Conservation (phyloP, 2,888 invertebrate genomes). For the Caenorhabditis sulstoni region DNA sequence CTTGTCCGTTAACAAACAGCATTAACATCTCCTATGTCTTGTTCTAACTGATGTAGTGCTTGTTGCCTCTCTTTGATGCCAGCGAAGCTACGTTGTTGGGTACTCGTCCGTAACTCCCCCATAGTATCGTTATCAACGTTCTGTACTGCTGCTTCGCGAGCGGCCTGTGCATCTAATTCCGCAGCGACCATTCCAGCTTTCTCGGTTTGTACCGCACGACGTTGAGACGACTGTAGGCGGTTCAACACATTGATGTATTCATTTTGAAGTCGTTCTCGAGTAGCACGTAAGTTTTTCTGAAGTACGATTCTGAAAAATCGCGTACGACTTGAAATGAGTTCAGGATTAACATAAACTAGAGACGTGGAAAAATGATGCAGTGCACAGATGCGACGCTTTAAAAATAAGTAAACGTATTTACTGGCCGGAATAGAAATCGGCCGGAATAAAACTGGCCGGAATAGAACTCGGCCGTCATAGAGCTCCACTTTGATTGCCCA, state of each 20-base stretch:
- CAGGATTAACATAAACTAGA: no score
- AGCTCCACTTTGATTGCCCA: no score
- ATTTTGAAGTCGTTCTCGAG: constrained; percentile 76
- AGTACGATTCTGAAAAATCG: constrained; percentile 2
- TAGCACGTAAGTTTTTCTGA: constrained; percentile 71
- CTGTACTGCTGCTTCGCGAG: not conserved
- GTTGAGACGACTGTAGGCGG: constrained; percentile 74
- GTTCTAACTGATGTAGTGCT: constrained; percentile 76
- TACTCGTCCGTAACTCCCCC: constrained; percentile 41
- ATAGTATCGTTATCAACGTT: not conserved
- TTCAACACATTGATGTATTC: constrained; percentile 77
- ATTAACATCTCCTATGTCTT: constrained; percentile 79
- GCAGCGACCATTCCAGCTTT: constrained; percentile 64
- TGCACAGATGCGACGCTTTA: no score
- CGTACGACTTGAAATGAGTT: no score
- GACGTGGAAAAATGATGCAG: no score
- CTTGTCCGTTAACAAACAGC: constrained; percentile 35
- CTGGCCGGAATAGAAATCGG: no score
- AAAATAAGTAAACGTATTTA: no score
- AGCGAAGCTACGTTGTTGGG: constrained; percentile 73
- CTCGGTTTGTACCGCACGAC: constrained; percentile 70
- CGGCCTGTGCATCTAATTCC: constrained; percentile 55
- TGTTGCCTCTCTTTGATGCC: constrained; percentile 77
- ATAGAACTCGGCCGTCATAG: no score
- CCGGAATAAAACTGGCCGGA: no score